Conservation (phyloP, 2,888 invertebrate genomes). For the Cactoblastis cactorum region DNA sequence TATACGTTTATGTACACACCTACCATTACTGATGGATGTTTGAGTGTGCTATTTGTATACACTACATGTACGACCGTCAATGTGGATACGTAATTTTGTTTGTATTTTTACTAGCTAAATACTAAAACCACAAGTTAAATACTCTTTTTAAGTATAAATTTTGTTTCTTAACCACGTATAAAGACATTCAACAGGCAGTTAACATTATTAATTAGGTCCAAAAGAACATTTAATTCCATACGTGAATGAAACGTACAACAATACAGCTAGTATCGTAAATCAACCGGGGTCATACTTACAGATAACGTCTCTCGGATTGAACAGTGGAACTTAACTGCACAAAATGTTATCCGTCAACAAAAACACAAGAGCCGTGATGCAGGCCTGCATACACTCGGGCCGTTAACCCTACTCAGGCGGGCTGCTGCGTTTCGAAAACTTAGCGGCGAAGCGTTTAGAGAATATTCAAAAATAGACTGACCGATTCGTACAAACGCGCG, state of each 20-base stretch:
- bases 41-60: slow-evolving; percentile 15
- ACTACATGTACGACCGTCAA: slow-evolving; percentile 22
- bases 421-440: slow-evolving; percentile 77
- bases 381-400: slow-evolving; percentile 70
- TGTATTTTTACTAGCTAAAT: slow-evolving; percentile 31
- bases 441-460: slow-evolving; percentile 71
- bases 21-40: slow-evolving; percentile 21
- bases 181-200: slow-evolving; percentile 42
- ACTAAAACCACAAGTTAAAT: slow-evolving; percentile 22
- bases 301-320: slow-evolving; percentile 65
- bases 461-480: slow-evolving; percentile 78
- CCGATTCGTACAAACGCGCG: slow-evolving; percentile 56
- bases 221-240: slow-evolving; percentile 9
- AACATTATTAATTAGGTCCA: slow-evolving; percentile 17
- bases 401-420: slow-evolving; percentile 72
- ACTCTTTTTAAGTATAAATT: slow-evolving; percentile 21
- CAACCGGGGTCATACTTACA: slow-evolving; percentile 77
- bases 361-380: slow-evolving; percentile 72
- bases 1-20: slow-evolving; percentile 17
- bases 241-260: slow-evolving; percentile 24
- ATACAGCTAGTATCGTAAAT: slow-evolving; percentile 65
- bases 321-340: slow-evolving; percentile 66
- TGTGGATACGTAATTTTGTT: slow-evolving; percentile 31
- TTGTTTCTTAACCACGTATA: slow-evolving; percentile 17
- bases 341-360: slow-evolving; percentile 72